Evolutionary conservation across 2,113 vertebrate genomes (phyloP), one percentile per base, ranked within the genome.

Genomic region (Asarcornis scutulata): DNA sequence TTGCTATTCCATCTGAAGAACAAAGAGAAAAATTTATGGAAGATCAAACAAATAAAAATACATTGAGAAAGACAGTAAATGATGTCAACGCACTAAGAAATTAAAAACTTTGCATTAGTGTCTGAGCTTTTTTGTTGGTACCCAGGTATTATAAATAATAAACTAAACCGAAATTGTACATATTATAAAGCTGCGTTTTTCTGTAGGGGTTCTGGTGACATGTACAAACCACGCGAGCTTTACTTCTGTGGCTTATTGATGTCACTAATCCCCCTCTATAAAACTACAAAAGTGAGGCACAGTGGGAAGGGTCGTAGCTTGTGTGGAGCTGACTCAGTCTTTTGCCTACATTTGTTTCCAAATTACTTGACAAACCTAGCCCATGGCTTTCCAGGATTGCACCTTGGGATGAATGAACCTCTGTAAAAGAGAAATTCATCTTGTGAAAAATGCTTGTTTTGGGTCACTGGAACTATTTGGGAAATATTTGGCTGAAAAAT

Each of bases 141-240:
- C 56, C 95, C 78, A 64, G 94, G 97, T 91, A 96, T 93, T 96
- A 96, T 96, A 96, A 95, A 96, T 96, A 96, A 96, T 94, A 97
- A 96, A 90, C 97, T 96, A 97, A 94, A 83, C 93, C 92, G 90
- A 95, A 83, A 96, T 82, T 67, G 76, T 85, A 88, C 93, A 72
- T 86, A 91, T 96, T 92, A 90, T 90, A 64, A 95, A 95, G 86
- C 92, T 96, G 94, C 77, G 7, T 93, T 96, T 97, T 97, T 69
- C 96, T 95, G 95, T 89, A 89, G 64, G 80, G 55, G 91, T 84
- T 96, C 95, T 94, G 93, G 92, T 97, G 97, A 97, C 97, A 97
- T 97, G 93, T 97, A 97, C 97, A 97, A 97, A 96, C 95, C 97
- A 95, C 7, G 11, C 5, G 53, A 97, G 97, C 96, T 97, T 96